These are phyloP conservation scores for Ladona fulva DNA, from an alignment of 1,140 invertebrate genomes.

Conservation along the genomic window DNA sequence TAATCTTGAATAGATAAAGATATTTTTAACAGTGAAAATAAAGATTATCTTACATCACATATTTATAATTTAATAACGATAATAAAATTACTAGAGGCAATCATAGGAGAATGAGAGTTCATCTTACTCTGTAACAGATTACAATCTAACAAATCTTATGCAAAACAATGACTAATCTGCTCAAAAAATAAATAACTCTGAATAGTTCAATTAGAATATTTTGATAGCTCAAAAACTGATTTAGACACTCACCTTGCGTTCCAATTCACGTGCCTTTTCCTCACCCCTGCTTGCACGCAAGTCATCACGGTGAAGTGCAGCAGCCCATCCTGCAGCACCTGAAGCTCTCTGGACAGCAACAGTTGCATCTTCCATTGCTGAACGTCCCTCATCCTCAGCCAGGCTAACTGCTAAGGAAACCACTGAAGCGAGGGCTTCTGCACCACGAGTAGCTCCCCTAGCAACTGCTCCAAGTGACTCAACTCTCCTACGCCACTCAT, in stretches of 20 bases:
- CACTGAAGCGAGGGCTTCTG: neutral
- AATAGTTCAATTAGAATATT: no score
- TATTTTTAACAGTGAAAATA: no score
- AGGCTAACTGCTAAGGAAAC: neutral
- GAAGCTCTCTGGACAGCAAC: neutral
- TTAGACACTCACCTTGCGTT: neutral
- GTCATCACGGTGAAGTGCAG: neutral
- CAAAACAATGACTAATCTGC: no score
- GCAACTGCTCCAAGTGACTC: conserved; percentile 36
- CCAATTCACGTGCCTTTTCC: neutral
- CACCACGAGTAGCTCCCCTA: neutral
- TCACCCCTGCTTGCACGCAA: neutral
- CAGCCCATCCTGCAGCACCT: neutral
- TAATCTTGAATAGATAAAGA: no score
- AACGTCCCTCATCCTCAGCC: neutral
- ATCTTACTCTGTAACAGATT: no score
- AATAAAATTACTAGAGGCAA: no score
- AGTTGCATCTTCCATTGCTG: neutral
- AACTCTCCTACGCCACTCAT: conserved; percentile 70
- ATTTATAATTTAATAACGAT: no score
- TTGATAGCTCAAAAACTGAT: no score
- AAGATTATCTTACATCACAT: no score
- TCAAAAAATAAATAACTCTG: no score
- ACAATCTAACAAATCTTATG: no score
- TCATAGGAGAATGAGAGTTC: no score